A percentile compares a stretch with the other conserved stretches of the same genome.
Evolutionary conservation across 2,113 vertebrate genomes (phyloP).

Genomic region (Edolisoma coerulescens): DNA sequence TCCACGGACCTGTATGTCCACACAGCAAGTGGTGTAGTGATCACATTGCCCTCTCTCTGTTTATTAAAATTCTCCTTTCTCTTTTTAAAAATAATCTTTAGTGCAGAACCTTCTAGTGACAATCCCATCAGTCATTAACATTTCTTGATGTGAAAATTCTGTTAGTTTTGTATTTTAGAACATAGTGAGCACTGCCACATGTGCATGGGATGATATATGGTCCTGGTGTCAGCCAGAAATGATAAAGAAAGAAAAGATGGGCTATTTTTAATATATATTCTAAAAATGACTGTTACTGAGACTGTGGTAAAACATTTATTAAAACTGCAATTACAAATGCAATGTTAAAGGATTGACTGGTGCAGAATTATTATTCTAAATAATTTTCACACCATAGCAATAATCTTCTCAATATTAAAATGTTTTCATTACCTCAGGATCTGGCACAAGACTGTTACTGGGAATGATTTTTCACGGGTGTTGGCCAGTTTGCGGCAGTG

Average conservation of each 20-base stretch:
- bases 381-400: background rate
- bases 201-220: background rate
- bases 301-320: background rate
- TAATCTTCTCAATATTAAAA: background rate
- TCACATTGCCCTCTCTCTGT: background rate
- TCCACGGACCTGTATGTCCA: background rate
- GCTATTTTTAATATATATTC: background rate
- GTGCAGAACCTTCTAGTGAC: background rate
- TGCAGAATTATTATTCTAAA: background rate
- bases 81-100: background rate
- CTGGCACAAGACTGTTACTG: background rate
- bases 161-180: background rate
- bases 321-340: background rate
- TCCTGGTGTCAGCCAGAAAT: background rate
- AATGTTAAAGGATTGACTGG: background rate
- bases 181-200: background rate
- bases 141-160: background rate
- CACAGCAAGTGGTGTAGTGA: rapidly evolving
- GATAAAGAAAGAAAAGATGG: background rate
- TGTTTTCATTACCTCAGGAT: background rate
- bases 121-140: background rate
- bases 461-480: background rate
- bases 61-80: background rate
- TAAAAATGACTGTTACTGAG: background rate
- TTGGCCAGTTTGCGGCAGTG: background rate